phyloP scores from a whole-genome alignment of 2,113 vertebrate species.

The Brachyhypopomus occidentalis region DNA sequence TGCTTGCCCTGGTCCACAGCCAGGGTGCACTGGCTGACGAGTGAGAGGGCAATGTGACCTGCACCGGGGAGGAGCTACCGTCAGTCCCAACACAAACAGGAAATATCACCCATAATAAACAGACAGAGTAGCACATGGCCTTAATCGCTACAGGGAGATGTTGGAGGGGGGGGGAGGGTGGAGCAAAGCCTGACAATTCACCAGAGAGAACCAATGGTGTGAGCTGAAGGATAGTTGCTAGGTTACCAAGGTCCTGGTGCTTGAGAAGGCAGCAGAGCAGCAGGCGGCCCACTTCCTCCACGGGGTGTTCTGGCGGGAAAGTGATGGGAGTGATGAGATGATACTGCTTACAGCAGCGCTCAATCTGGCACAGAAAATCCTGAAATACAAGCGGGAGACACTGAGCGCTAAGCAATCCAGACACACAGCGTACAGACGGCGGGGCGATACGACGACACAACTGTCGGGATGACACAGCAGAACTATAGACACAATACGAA shows the following conservation, averaged over 20 bases:
- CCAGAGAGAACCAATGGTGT: background rate
- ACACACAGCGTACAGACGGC: too few species aligned
- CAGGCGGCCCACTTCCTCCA: conserved; percentile 96
- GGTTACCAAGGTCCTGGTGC: conserved; percentile 95
- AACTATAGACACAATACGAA: too few species aligned
- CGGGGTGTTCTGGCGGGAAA: conserved; percentile 94
- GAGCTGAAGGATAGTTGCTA: conserved; percentile 47
- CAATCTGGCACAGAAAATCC: conserved; percentile 98
- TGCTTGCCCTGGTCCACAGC: conserved; percentile 93
- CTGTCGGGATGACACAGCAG: too few species aligned
- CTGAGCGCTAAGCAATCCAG: background rate
- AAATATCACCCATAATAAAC: background rate
- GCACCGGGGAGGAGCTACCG: conserved; percentile 17
- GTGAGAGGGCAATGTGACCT: conserved; percentile 93
- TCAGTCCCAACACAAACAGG: background rate
- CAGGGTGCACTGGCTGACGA: conserved; percentile 88
- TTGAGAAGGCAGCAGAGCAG: conserved; percentile 95
- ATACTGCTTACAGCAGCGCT: conserved; percentile 95
- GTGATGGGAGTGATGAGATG: conserved; percentile 95
- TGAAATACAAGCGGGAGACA: conserved; percentile 59
- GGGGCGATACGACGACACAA: too few species aligned
- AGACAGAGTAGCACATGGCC: background rate
- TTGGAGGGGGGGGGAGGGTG: background rate
- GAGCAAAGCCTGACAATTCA: background rate
- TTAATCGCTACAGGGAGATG: background rate